phyloP scores from a whole-genome alignment of 2,113 vertebrate species.

The Varanus salvator region DNA sequence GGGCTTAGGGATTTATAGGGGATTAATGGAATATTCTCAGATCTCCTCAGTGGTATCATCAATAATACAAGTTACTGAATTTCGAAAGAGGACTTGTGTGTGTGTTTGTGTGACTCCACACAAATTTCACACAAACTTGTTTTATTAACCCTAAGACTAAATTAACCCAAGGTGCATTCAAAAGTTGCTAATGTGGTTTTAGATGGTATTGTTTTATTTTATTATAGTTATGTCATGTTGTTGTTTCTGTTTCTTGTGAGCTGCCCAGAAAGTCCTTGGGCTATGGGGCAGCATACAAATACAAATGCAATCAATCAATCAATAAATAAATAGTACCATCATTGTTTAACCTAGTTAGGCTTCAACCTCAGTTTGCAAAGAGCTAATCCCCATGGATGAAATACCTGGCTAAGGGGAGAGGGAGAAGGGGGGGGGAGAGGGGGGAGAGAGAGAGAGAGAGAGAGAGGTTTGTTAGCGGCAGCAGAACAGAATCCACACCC shows the following conservation, averaged over 20 bases:
- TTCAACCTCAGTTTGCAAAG: background rate
- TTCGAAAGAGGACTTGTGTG: background rate
- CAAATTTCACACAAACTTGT: too few species aligned
- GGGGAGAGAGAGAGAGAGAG: background rate
- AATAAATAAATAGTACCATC: background rate
- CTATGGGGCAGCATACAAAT: too few species aligned
- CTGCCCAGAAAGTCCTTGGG: too few species aligned
- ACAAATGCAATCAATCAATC: too few species aligned
- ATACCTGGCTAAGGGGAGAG: too few species aligned
- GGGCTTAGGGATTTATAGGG: background rate
- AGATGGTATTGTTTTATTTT: too few species aligned
- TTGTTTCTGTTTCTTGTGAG: too few species aligned
- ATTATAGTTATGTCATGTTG: too few species aligned
- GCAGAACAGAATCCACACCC: background rate
- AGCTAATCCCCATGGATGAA: background rate
- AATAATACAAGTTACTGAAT: background rate
- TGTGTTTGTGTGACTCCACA: too few species aligned
- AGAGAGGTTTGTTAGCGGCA: background rate
- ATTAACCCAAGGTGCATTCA: background rate
- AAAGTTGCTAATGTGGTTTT: too few species aligned
- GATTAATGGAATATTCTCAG: background rate
- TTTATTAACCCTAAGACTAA: background rate
- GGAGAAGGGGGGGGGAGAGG: too few species aligned
- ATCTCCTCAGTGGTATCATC: background rate
- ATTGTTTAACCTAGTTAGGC: background rate